Evolutionary conservation across 2,113 vertebrate species (phyloP).

Genomic region (Corapipo altera): DNA sequence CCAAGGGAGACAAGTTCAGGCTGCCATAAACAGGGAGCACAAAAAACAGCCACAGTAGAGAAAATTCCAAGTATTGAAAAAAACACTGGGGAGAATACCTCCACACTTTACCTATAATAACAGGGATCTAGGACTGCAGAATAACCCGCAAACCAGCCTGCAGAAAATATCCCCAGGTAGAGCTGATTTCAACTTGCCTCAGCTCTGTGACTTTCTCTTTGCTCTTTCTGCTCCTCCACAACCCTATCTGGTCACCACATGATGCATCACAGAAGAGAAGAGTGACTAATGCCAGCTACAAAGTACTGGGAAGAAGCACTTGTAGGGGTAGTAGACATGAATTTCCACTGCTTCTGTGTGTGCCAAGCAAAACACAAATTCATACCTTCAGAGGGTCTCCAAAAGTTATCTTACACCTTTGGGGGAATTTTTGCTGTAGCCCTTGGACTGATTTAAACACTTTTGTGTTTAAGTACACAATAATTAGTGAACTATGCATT

Average conservation of each 20-base stretch:
- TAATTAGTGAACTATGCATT: not conserved
- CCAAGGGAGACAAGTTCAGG: not conserved
- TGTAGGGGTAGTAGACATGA: not conserved
- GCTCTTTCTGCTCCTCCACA: not conserved
- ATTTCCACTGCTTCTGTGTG: rapidly evolving
- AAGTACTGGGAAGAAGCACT: not conserved
- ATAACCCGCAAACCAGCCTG: not conserved
- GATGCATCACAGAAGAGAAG: not conserved
- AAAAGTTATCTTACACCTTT: not conserved
- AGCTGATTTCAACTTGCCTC: not conserved
- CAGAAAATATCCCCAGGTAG: not conserved
- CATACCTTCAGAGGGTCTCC: not conserved
- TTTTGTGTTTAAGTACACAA: not conserved
- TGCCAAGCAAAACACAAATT: not conserved
- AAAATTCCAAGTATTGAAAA: not conserved
- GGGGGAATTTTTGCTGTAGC: not conserved
- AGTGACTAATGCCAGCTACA: not conserved
- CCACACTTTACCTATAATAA: not conserved
- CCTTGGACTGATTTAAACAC: not conserved
- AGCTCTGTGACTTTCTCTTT: not conserved
- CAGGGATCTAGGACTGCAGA: not conserved
- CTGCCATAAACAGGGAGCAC: not conserved
- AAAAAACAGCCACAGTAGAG: not conserved
- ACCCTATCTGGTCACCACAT: not conserved
- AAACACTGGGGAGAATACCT: not conserved